These are phyloP conservation scores for Hiodon alosoides DNA, from an alignment of 2,113 vertebrate genomes.

Conservation along the genomic window DNA sequence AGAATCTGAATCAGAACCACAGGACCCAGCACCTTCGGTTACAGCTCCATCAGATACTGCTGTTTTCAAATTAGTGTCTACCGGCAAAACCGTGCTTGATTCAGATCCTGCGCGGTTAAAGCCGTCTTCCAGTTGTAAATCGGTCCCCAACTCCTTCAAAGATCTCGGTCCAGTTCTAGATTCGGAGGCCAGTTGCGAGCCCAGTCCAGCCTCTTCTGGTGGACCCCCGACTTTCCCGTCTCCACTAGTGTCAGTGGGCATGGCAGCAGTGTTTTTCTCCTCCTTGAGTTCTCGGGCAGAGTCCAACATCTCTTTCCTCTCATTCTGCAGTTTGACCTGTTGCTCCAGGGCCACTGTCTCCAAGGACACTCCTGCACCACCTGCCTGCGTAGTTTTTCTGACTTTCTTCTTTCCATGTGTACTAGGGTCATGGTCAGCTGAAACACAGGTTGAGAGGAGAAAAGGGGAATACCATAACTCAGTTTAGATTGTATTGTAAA, in stretches of 20 bases:
- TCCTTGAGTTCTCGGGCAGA: conserved; percentile 24
- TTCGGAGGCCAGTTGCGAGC: not conserved
- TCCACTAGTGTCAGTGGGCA: not conserved
- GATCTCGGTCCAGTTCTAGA: not conserved
- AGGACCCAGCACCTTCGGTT: too few relatives aligned
- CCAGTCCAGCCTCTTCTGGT: too few relatives aligned
- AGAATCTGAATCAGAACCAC: too few relatives aligned
- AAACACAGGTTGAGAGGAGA: not conserved
- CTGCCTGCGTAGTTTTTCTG: conserved; percentile 40
- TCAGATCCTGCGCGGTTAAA: not conserved
- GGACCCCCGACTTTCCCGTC: not conserved
- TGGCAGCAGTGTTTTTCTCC: conserved; percentile 9
- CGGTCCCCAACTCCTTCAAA: too few relatives aligned
- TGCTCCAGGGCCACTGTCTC: conserved; percentile 51
- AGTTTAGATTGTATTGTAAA: too few relatives aligned
- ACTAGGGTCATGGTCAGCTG: conserved; percentile 37
- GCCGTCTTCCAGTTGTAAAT: not conserved
- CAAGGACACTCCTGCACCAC: conserved; percentile 34
- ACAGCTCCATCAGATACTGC: too few relatives aligned
- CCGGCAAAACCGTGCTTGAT: too few relatives aligned
- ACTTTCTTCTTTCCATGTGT: conserved; percentile 34
- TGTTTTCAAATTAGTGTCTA: too few relatives aligned
- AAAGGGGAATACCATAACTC: not conserved
- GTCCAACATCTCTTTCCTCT: conserved; percentile 43
- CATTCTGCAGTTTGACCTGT: conserved; percentile 41